phyloP scores from a whole-genome alignment of 1,140 invertebrate genomes.

The Adelges cooleyi region DNA sequence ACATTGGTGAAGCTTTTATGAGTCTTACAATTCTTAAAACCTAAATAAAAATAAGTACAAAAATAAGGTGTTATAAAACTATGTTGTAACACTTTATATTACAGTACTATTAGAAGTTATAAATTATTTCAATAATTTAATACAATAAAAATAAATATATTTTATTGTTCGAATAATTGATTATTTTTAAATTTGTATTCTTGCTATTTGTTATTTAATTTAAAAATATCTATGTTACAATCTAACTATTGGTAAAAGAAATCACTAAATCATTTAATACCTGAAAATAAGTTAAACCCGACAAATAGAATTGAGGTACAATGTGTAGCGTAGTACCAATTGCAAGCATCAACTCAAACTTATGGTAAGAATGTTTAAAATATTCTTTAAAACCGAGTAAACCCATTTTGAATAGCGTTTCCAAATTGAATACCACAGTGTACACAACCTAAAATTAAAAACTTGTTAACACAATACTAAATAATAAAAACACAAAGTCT shows the following conservation, averaged over 20 bases:
- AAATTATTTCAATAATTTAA: neutral
- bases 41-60: too few species aligned
- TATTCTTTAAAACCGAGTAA: conserved; percentile 91
- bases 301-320: conserved; percentile 82
- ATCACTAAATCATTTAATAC: conserved; percentile 39
- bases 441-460: conserved; percentile 62
- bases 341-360: conserved; percentile 90
- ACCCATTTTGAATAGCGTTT: conserved; percentile 95
- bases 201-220: too few species aligned
- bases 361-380: conserved; percentile 91
- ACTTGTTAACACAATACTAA: neutral
- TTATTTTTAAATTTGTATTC: too few species aligned
- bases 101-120: too few species aligned
- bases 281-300: conserved; percentile 93
- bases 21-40: conserved; percentile 87
- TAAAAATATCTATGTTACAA: too few species aligned
- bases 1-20: conserved; percentile 95
- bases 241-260: neutral
- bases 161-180: too few species aligned
- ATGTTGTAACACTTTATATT: too few species aligned
- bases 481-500: neutral
- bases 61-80: conserved; percentile 33
- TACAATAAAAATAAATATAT: neutral
- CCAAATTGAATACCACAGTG: conserved; percentile 87
- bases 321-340: conserved; percentile 93